Percentiles rank a stretch among this genome's conserved stretches.
These are phyloP conservation scores for Griposia aprilina DNA, from an alignment of 2,888 invertebrate genomes.

Conservation along the genomic window DNA sequence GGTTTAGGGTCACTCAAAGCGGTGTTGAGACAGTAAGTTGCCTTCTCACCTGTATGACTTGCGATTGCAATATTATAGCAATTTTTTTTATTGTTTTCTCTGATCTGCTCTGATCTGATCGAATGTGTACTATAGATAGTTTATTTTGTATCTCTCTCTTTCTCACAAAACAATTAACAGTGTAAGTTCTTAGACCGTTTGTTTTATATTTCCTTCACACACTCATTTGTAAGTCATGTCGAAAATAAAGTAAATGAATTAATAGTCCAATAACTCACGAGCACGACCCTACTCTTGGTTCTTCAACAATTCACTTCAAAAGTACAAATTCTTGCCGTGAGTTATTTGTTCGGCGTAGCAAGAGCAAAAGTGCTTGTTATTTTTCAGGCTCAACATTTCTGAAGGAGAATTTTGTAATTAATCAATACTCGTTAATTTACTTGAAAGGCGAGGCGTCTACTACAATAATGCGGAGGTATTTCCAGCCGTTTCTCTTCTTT, in stretches of 20 bases:
- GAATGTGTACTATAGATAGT: background rate
- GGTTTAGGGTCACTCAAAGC: background rate
- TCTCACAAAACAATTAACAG: background rate
- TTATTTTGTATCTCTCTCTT: background rate
- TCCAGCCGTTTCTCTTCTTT: background rate
- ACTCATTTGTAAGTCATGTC: constrained; percentile 10
- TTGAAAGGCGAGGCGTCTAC: constrained; percentile 22
- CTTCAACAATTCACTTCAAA: constrained; percentile 26
- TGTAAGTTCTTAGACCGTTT: background rate
- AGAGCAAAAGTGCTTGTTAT: constrained; percentile 33
- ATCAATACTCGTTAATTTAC: constrained; percentile 58
- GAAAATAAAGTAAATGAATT: constrained; percentile 12
- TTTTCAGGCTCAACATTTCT: constrained; percentile 34
- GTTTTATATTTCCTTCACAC: background rate
- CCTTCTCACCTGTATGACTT: background rate
- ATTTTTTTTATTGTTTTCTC: background rate
- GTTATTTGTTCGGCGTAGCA: constrained; percentile 32
- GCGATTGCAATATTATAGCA: background rate
- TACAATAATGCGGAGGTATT: background rate
- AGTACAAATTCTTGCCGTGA: constrained; percentile 30
- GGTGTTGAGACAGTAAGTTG: background rate
- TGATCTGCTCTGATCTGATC: background rate
- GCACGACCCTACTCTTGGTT: constrained; percentile 17
- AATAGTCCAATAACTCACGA: background rate
- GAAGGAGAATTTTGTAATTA: constrained; percentile 32